Evolutionary conservation across 2,113 vertebrate genomes (phyloP).

Genomic region (Cairina moschata): DNA sequence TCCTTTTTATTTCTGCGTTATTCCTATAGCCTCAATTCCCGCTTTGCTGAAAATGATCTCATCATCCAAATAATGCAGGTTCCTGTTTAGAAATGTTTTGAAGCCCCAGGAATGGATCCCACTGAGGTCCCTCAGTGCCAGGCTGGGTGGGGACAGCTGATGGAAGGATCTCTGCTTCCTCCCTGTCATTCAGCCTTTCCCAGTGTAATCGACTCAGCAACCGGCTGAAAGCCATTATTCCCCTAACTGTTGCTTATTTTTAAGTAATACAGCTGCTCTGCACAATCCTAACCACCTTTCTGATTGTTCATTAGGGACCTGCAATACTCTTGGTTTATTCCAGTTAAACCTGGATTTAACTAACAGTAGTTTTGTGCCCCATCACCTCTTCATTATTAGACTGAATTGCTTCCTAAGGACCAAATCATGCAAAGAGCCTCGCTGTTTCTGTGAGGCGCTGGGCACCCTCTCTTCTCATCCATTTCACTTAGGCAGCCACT

Average conservation of each 20-base stretch:
- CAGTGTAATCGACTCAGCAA: background rate
- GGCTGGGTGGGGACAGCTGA: background rate
- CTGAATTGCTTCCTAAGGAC: constrained; percentile 57
- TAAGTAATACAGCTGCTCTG: constrained; percentile 48
- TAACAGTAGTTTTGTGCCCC: constrained; percentile 39
- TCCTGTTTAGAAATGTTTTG: background rate
- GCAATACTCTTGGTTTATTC: constrained; percentile 35
- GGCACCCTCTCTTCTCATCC: constrained; percentile 20
- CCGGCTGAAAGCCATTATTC: constrained; percentile 11
- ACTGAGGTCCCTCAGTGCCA: fast-evolving
- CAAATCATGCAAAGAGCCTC: constrained; percentile 16
- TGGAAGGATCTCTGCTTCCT: background rate
- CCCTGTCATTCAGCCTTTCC: background rate
- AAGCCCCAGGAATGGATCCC: fast-evolving
- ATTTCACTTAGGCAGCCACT: constrained; percentile 39
- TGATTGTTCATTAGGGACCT: constrained; percentile 54
- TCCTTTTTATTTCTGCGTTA: fast-evolving
- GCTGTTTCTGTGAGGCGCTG: fast-evolving
- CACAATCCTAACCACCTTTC: background rate
- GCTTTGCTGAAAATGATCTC: background rate
- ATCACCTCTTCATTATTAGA: constrained; percentile 28
- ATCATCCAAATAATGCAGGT: background rate
- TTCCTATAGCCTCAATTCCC: background rate
- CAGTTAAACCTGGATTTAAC: constrained; percentile 31
- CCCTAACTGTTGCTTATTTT: constrained; percentile 47